Percentiles rank a stretch among this genome's conserved stretches.
phyloP scores from a whole-genome alignment of 2,113 vertebrate genomes.

The Trogon surrucura region DNA sequence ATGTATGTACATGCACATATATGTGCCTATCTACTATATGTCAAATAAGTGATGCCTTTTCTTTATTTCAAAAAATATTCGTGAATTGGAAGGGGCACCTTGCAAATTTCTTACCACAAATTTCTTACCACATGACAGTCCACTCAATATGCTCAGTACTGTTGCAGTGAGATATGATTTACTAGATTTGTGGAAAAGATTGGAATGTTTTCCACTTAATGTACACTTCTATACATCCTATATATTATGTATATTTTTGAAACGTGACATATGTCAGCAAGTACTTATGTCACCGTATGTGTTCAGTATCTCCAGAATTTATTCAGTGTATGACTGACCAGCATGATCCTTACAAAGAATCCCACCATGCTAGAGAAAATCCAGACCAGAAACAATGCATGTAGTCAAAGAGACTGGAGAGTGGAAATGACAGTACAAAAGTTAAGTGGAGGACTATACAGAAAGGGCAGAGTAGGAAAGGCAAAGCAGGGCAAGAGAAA shows the following conservation, averaged over 20 bases:
- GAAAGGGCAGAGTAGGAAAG: not conserved
- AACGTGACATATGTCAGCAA: not conserved
- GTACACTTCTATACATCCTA: not conserved
- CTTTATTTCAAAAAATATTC: not conserved
- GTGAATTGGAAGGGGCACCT: not conserved
- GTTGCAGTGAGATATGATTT: not conserved
- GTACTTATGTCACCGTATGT: not conserved
- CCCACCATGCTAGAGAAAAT: not conserved
- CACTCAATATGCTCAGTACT: not conserved
- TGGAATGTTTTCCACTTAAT: not conserved
- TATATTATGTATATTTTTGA: not conserved
- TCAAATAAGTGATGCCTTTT: not conserved
- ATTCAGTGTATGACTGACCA: not conserved
- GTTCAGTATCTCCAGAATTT: not conserved
- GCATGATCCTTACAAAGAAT: not conserved
- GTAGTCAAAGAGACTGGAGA: not conserved
- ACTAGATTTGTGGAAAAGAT: not conserved
- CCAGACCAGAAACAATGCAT: not conserved
- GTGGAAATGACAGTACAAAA: not conserved
- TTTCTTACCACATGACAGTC: not conserved
- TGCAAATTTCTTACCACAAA: too few relatives aligned
- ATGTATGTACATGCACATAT: not conserved
- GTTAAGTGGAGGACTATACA: not conserved
- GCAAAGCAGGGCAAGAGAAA: not conserved
- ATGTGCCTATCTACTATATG: not conserved